Evolutionary conservation across 2,797 vertebrate species (phyloP).

Genomic region (Halcyon badia): DNA sequence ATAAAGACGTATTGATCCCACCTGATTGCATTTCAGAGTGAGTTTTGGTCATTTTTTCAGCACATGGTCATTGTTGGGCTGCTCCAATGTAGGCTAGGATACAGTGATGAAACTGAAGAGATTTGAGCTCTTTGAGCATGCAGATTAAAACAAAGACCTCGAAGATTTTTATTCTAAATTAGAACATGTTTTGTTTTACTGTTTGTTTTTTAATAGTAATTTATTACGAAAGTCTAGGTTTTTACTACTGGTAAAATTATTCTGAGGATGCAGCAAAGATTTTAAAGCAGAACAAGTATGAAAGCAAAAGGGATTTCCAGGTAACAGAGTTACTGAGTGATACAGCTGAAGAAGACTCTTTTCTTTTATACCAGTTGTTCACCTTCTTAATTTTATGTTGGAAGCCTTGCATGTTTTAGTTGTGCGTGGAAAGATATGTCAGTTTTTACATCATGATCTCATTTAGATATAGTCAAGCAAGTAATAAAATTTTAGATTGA

Average conservation of each 20-base stretch:
- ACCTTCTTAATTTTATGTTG: background rate
- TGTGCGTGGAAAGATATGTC: background rate
- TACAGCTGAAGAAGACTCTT: background rate
- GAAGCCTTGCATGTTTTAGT: background rate
- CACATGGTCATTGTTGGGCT: background rate
- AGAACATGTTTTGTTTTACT: background rate
- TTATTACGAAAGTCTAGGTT: fast-evolving
- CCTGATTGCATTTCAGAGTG: background rate
- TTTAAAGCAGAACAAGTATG: background rate
- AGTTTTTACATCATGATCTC: background rate
- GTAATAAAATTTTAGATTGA: background rate
- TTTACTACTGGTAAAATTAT: background rate
- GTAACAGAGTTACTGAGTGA: background rate
- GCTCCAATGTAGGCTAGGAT: background rate
- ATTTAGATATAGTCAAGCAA: background rate
- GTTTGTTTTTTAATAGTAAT: background rate
- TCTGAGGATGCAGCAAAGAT: background rate
- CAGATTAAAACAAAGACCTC: background rate
- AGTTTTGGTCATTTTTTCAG: background rate
- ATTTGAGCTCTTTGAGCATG: background rate
- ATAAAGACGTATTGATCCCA: background rate
- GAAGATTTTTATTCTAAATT: background rate
- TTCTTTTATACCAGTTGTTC: background rate
- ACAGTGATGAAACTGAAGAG: background rate
- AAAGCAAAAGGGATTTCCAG: background rate